Evolutionary conservation across 2,113 vertebrate genomes (phyloP), one percentile per base, ranked within the genome.

Genomic region (Drymodes brunneopygia): DNA sequence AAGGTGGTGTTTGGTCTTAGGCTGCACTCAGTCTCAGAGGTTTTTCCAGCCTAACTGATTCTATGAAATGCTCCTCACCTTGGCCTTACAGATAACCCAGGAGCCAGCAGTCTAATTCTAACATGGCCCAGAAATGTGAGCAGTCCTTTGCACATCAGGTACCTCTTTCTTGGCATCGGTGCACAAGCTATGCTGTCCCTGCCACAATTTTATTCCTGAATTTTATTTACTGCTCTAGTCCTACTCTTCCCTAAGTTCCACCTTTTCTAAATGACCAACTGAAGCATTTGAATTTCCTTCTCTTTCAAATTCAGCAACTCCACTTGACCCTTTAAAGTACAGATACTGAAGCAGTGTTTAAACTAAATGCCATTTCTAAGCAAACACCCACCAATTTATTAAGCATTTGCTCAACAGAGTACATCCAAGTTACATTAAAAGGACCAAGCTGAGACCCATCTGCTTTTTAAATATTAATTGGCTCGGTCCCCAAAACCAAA

Each of bases 401-500:
- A 95, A 87, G 58, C 92, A 91, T 96, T 96, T 93, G 75, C 78
- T 96, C 58, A 92, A 78, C 33, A n/a, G 17, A 45, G 53, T 64
- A 94, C 84, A 80, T 80, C 74, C 85, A 91, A 79, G 20, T 87
- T 94, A 65, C 48, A 82, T 82, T 85, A 58, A 86, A 90, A 93
- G 57, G 81, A 80, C 91, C 75, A 95, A 90, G 58, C 82, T 84
- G 80, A 94, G 86, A 82, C 73, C 94, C 80, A 94, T 96, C 88
- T 97, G 96, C 81, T 95, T 94, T 95, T 94, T 73, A 82, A 95
- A 81, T 25, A 19, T 65, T 79, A 42, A 77, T 93, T 95, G 94
- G 93, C 88, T 86, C 74, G 17, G 27, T 81, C 71, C 45, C 74
- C 84, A 80, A 97, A 89, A 29, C 15, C 45, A 45, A 61, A 78